Evolutionary conservation across 2,113 vertebrate species (phyloP), one percentile per base, ranked within the genome.

Genomic region (Caracal caracal): DNA sequence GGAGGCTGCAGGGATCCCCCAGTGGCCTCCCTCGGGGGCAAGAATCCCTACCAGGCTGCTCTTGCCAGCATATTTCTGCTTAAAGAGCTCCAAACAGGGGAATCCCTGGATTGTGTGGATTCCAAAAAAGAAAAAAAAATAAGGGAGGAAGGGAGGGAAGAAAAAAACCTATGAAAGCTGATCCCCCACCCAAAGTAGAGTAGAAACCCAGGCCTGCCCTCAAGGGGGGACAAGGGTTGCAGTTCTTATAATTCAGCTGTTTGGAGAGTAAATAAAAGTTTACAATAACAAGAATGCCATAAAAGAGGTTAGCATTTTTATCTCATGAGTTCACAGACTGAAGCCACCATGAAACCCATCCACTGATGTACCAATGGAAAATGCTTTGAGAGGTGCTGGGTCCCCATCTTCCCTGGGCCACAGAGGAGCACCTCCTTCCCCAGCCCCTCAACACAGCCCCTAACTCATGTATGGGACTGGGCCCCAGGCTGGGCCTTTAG

Each of bases 71-170:
- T 61, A 51, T 82, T 92, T 88, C 88, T 95, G 90, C 89, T 82
- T 59, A 83, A 93, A 82, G 33, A 88, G 83, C 80, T 94, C 40
- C 87, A 75, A 35, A 40, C 16, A 82, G 75, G 73, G 95, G 79
- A 97, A 71, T 95, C 93, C 92, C 78, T 53, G 79, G 59, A 56
- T 70, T 37, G 40, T 37, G 40, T 16, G 35, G 35, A 88, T 84
- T 94, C 95, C 43, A 88, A 76, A 97, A 93, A 86, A 35, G 88
- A 65, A 33, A 59, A 26, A 80, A 78, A 49, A 66, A n/a, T 35
- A 9, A 9, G 1, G 15, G 12, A 61, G 12, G 71, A 17, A 9
- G 78, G 43, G 53, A 85, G 37, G 0, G 70, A 92, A 90, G 63
- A 35, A 28, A 56, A 56, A 63, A 24, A 12, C 11, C 49, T 47